These are phyloP conservation scores for Sturmia bella DNA, from an alignment of 2,888 invertebrate species.

Conservation along the genomic window DNA sequence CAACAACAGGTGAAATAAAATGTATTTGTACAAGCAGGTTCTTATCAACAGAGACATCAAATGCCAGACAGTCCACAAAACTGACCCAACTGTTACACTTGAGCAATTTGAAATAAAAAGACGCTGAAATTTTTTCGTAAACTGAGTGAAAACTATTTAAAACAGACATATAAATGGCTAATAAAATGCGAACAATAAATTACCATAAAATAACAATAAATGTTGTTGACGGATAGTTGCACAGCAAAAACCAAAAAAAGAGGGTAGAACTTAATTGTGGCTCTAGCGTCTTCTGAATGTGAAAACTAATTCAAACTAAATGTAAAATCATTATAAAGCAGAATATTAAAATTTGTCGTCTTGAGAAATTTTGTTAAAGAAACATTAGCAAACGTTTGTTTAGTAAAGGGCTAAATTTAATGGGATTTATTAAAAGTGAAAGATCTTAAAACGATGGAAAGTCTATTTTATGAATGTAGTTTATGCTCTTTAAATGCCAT, in stretches of 20 bases:
- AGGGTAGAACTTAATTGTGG: neutral
- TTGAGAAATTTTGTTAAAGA: constrained; percentile 16
- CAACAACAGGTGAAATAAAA: constrained; percentile 11
- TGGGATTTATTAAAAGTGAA: constrained; percentile 19
- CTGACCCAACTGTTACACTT: constrained; percentile 60
- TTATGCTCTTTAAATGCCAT: constrained; percentile 21
- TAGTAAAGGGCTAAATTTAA: too few relatives aligned
- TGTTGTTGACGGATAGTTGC: constrained; percentile 64
- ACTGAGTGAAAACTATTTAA: constrained; percentile 26
- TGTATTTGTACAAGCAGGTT: constrained; percentile 11
- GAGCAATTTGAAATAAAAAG: constrained; percentile 45
- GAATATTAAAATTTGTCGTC: constrained; percentile 50
- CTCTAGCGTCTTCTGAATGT: neutral
- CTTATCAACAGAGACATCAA: constrained; percentile 50
- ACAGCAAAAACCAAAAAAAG: neutral
- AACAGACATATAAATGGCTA: constrained; percentile 27
- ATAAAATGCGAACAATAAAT: constrained; percentile 40
- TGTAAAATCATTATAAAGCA: neutral
- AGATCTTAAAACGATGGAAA: constrained; percentile 5
- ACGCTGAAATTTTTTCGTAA: constrained; percentile 55
- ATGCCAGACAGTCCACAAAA: constrained; percentile 18
- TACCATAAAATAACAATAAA: constrained; percentile 69
- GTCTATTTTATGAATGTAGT: constrained; percentile 1
- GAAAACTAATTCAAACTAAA: constrained; percentile 46
- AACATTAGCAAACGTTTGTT: too few relatives aligned